Conservation (phyloP, 2,888 invertebrate species). For the Heliconius aoede region DNA sequence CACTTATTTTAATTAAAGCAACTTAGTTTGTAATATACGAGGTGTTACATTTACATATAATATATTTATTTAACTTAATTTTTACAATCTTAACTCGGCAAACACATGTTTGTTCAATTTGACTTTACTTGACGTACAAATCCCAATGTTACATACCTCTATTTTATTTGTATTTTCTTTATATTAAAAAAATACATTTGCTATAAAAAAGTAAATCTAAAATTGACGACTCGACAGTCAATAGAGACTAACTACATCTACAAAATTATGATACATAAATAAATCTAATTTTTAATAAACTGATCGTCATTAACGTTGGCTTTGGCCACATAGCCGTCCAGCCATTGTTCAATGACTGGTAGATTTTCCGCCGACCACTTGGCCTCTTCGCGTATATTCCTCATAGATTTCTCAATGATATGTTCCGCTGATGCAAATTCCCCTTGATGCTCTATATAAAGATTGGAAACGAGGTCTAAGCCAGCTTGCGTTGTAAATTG, state of each 20-base stretch:
- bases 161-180: not conserved
- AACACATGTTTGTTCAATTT: too few species aligned
- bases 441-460: constrained; percentile 85
- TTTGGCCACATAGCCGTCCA: constrained; percentile 74
- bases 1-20: constrained; percentile 22
- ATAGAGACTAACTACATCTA: not conserved
- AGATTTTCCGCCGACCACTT: constrained; percentile 90
- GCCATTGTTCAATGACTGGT: constrained; percentile 89
- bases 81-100: not conserved
- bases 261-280: constrained; percentile 2
- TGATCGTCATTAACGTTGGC: constrained; percentile 42
- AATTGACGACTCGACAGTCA: not conserved
- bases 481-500: constrained; percentile 90
- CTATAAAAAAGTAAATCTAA: not conserved
- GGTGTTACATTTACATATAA: not conserved
- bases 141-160: too few species aligned
- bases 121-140: too few species aligned
- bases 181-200: constrained; percentile 1
- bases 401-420: constrained; percentile 88
- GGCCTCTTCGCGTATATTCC: constrained; percentile 89
- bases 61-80: not conserved
- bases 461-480: constrained; percentile 86
- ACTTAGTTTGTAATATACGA: not conserved
- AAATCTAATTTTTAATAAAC: constrained; percentile 37
- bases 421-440: constrained; percentile 90